Percentiles rank a stretch among this genome's conserved stretches.
phyloP scores from a whole-genome alignment of 2,113 vertebrate genomes.

The Scortum barcoo region DNA sequence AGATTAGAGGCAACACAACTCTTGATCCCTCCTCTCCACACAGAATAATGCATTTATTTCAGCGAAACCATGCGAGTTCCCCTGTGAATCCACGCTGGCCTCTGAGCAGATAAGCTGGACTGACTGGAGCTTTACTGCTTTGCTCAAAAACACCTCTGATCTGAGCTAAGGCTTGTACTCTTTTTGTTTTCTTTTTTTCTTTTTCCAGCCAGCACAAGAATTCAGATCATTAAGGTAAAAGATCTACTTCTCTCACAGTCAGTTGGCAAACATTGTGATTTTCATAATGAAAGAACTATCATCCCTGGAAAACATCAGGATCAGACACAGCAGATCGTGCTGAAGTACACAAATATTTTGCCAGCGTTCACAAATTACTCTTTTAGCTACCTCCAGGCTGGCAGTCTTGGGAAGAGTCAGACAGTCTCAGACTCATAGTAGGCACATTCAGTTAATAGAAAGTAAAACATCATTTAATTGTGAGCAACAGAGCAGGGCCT shows the following conservation, averaged over 20 bases:
- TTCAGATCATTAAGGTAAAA: constrained; percentile 10
- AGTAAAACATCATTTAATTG: constrained; percentile 65
- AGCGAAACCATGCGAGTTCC: not conserved
- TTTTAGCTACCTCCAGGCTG: constrained; percentile 21
- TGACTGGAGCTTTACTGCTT: not conserved
- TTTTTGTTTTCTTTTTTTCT: too few relatives aligned
- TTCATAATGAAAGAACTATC: constrained; percentile 18
- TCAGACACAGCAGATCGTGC: constrained; percentile 1
- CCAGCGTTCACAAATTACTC: constrained; percentile 26
- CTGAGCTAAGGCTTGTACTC: not conserved
- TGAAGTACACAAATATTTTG: constrained; percentile 22
- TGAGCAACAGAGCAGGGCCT: constrained; percentile 54
- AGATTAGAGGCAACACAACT: constrained; percentile 24
- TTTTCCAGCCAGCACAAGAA: constrained; percentile 2
- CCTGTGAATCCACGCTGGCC: not conserved
- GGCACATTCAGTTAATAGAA: constrained; percentile 43
- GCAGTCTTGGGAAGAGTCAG: constrained; percentile 12
- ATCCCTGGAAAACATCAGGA: constrained; percentile 23
- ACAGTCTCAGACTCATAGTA: constrained; percentile 3
- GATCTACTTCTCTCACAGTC: constrained; percentile 5
- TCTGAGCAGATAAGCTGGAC: constrained; percentile 1
- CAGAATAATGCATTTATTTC: constrained; percentile 8
- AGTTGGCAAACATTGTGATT: constrained; percentile 15
- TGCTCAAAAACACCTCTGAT: constrained; percentile 1
- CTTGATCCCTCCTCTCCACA: not conserved